A percentile compares a stretch with the other conserved stretches of the same genome.
Evolutionary conservation across 2,113 vertebrate genomes (phyloP).

Genomic region (Verasper variegatus): DNA sequence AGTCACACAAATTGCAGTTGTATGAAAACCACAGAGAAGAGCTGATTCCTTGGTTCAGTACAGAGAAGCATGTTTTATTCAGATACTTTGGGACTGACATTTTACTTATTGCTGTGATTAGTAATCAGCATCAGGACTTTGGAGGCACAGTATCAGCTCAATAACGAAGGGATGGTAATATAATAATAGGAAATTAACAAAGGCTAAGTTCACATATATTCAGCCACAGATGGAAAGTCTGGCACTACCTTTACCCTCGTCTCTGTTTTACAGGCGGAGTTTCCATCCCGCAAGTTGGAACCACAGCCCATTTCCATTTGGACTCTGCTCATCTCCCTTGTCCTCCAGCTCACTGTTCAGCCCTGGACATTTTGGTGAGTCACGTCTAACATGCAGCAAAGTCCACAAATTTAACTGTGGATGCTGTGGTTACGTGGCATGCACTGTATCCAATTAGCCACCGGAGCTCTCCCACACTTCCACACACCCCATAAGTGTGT

Average conservation of each 20-base stretch:
- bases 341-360: constrained; percentile 81
- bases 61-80: no score
- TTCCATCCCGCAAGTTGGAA: constrained; percentile 64
- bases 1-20: not conserved
- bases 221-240: no score
- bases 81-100: no score
- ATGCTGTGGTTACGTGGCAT: no score
- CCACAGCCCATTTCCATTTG: constrained; percentile 56
- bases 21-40: not conserved
- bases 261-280: constrained; percentile 49
- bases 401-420: no score
- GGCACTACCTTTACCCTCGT: not conserved
- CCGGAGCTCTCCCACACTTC: no score
- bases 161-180: not conserved
- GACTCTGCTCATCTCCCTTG: constrained; percentile 71
- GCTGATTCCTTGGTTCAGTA: no score
- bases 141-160: not conserved
- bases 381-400: constrained; percentile 21
- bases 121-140: not conserved
- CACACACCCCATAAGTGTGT: no score
- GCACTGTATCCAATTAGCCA: no score
- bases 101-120: no score
- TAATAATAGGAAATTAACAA: no score
- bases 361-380: constrained; percentile 89
- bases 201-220: no score